These are phyloP conservation scores for Clusia tigrina DNA, from an alignment of 2,888 invertebrate species.

Conservation along the genomic window DNA sequence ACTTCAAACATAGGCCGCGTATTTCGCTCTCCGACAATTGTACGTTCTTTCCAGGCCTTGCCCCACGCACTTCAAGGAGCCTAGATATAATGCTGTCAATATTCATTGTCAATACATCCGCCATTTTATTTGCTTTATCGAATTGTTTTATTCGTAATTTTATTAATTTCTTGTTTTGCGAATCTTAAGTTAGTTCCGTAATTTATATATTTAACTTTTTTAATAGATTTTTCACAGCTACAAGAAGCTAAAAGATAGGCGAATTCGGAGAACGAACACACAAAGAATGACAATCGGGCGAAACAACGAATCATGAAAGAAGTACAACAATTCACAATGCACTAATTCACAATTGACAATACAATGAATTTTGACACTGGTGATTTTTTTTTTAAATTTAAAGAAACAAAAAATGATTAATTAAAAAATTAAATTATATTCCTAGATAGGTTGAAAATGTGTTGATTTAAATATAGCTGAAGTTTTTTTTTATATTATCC, in stretches of 20 bases:
- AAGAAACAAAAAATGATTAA: too few species aligned
- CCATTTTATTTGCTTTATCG: conserved; percentile 52
- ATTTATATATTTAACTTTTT: conserved; percentile 49
- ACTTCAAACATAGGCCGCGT: conserved; percentile 95
- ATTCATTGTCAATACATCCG: conserved; percentile 60
- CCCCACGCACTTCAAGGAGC: conserved; percentile 81
- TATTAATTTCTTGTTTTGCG: conserved; percentile 21
- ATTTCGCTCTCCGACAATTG: conserved; percentile 99
- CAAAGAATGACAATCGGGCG: conserved; percentile 54
- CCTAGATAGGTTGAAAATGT: too few species aligned
- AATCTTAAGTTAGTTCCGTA: conserved; percentile 26
- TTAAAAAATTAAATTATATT: too few species aligned
- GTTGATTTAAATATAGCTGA: too few species aligned
- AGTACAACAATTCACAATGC: too few species aligned
- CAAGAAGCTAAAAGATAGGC: conserved; percentile 40
- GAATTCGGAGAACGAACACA: conserved; percentile 46
- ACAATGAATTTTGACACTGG: too few species aligned
- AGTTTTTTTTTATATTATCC: too few species aligned
- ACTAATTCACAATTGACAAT: too few species aligned
- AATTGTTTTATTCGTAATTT: conserved; percentile 32
- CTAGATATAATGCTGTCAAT: conserved; percentile 63
- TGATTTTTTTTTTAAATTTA: too few species aligned
- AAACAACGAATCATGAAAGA: too few species aligned
- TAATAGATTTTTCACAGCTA: conserved; percentile 47
- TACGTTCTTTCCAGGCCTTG: conserved; percentile 99